Evolutionary conservation across 2,888 invertebrate genomes (phyloP), one percentile per base, ranked within the genome.

Genomic region (Diabrotica balteata): DNA sequence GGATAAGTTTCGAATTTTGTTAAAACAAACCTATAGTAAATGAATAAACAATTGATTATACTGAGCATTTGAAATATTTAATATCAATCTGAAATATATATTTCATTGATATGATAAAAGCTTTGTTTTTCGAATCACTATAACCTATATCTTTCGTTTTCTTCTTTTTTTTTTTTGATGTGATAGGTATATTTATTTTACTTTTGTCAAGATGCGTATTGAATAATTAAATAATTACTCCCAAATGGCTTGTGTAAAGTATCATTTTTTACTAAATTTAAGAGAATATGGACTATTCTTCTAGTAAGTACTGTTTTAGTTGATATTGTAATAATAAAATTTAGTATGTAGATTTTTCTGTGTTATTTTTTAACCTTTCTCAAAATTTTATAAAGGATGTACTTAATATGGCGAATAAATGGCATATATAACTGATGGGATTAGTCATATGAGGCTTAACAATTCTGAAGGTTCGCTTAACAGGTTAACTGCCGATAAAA

Each of bases 211-310:
- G 71, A 71, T 70, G 69, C 70, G 68, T 70, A 54, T 70, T 62
- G 66, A 68, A 71, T 53, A 64, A 66, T 65, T 51, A 67, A 64
- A 62, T 51, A 66, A 53, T 62, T 69, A 60, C 73, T 72, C 72
- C 71, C 74, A 75, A 78, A 76, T 76, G 75, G 81, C 81, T 82
- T 82, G 78, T 82, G 82, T 82, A 81, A 81, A 82, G 77, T 81
- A 78, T 79, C 77, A 75, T 80, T 82, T 80, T 81, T 81, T 79
- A 80, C 78, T 80, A 80, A 81, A 79, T 80, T 64, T 80, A 80
- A 80, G 83, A 83, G 83, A 83, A 83, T 81, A 83, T 82, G 83
- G 83, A 83, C 83, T 83, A 82, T 83, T 83, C 82, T 82, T 82
- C 80, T 83, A 83, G 83, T 77, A 78, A 79, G 81, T 83, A 82